Conservation (phyloP, 2,888 invertebrate species). For the Operophtera brumata region DNA sequence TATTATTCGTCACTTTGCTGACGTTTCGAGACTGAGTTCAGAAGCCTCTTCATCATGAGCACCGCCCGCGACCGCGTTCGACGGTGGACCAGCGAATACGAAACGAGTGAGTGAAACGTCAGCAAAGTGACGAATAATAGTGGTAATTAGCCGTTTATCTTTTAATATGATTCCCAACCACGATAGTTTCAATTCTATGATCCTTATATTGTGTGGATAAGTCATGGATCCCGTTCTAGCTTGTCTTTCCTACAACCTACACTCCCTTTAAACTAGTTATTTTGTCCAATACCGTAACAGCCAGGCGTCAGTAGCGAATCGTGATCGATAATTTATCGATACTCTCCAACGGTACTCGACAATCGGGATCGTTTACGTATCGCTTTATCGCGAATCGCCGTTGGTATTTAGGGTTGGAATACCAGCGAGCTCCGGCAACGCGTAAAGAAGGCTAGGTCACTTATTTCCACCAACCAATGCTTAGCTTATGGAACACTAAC, state of each 20-base stretch:
- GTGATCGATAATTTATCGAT: constrained; percentile 77
- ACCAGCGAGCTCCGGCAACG: constrained; percentile 21
- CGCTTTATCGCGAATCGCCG: constrained; percentile 71
- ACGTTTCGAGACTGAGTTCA: too few relatives aligned
- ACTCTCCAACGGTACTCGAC: constrained; percentile 68
- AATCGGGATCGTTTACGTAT: constrained; percentile 73
- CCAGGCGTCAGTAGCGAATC: constrained; percentile 71
- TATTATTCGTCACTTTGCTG: too few relatives aligned
- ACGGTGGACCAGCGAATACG: too few relatives aligned
- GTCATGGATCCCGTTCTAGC: background rate
- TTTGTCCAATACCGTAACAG: constrained; percentile 58
- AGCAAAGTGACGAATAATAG: too few relatives aligned
- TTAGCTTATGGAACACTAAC: too few relatives aligned
- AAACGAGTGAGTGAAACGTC: too few relatives aligned
- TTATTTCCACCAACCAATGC: background rate
- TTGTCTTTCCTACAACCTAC: background rate
- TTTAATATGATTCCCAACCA: too few relatives aligned
- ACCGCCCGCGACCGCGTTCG: too few relatives aligned
- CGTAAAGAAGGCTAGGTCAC: constrained; percentile 8
- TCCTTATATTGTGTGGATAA: too few relatives aligned
- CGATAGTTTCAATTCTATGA: too few relatives aligned
- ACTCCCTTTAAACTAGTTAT: constrained; percentile 38
- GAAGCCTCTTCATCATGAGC: too few relatives aligned
- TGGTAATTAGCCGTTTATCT: too few relatives aligned
- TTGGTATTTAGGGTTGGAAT: constrained; percentile 66